Conservation (phyloP, 2,888 invertebrate genomes). For the Nematopogon swammerdamellus region DNA sequence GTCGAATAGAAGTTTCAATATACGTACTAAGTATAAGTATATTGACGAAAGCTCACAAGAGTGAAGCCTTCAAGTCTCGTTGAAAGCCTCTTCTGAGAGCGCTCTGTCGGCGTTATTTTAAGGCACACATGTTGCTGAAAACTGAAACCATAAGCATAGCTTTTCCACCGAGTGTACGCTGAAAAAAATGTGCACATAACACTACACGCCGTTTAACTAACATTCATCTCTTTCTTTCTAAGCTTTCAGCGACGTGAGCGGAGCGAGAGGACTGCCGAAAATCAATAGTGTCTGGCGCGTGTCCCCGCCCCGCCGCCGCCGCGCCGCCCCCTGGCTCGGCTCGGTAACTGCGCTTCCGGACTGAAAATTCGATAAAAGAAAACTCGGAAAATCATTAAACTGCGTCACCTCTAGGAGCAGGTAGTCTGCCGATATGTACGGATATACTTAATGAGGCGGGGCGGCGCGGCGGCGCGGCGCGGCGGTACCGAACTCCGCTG, state of each 20-base stretch:
- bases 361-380: slow-evolving; percentile 53
- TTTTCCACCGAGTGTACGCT: background rate
- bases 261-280: slow-evolving; percentile 33
- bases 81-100: too few species aligned
- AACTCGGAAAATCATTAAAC: slow-evolving; percentile 48
- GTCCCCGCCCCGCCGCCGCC: slow-evolving; percentile 24
- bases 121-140: too few species aligned
- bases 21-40: too few species aligned
- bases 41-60: too few species aligned
- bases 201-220: background rate
- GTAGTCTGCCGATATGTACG: too few species aligned
- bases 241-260: background rate
- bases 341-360: slow-evolving; percentile 53
- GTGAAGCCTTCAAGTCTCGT: too few species aligned
- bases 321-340: slow-evolving; percentile 43
- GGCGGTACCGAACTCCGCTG: background rate
- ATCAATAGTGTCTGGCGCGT: slow-evolving; percentile 55
- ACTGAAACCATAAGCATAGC: background rate
- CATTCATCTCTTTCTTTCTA: background rate
- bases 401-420: slow-evolving; percentile 16
- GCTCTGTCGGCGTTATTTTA: too few species aligned
- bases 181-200: background rate
- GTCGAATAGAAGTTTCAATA: too few species aligned
- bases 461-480: background rate
- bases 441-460: too few species aligned